These are phyloP conservation scores for Grus americana DNA, from an alignment of 2,113 vertebrate species.

Conservation along the genomic window DNA sequence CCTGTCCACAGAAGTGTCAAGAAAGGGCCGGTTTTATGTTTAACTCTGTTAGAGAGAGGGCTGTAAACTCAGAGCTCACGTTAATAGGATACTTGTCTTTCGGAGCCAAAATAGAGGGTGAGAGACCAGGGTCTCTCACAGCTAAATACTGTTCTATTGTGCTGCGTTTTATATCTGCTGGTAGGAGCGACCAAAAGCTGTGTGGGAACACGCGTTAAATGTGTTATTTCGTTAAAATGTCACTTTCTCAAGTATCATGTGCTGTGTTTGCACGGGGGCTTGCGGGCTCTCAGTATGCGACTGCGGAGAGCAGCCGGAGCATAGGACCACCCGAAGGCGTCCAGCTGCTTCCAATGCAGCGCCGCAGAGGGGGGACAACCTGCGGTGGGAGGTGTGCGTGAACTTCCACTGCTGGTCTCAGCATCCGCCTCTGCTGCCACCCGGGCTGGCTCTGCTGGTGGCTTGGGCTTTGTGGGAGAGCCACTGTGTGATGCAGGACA, in stretches of 20 bases:
- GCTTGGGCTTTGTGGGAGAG: background rate
- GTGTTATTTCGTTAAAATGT: background rate
- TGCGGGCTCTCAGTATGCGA: background rate
- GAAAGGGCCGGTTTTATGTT: background rate
- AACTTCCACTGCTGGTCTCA: background rate
- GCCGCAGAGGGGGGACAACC: background rate
- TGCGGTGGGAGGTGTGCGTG: rapidly evolving
- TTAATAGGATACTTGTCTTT: constrained; percentile 47
- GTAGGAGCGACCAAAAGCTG: background rate
- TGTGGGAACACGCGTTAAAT: background rate
- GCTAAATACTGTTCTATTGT: constrained; percentile 26
- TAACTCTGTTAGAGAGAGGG: background rate
- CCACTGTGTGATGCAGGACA: background rate
- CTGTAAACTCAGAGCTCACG: background rate
- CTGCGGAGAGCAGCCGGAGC: background rate
- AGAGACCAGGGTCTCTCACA: background rate
- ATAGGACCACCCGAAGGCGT: constrained; percentile 14
- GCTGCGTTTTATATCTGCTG: background rate
- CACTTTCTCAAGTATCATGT: constrained; percentile 64
- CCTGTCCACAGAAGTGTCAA: background rate
- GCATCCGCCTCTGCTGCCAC: background rate
- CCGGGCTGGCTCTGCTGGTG: background rate
- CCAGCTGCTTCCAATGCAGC: constrained; percentile 25
- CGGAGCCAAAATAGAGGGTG: background rate
- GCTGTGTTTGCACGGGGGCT: background rate